Base-by-base conservation (phyloP, 2,113 vertebrate species). In the Thalassoma bifasciatum region DNA sequence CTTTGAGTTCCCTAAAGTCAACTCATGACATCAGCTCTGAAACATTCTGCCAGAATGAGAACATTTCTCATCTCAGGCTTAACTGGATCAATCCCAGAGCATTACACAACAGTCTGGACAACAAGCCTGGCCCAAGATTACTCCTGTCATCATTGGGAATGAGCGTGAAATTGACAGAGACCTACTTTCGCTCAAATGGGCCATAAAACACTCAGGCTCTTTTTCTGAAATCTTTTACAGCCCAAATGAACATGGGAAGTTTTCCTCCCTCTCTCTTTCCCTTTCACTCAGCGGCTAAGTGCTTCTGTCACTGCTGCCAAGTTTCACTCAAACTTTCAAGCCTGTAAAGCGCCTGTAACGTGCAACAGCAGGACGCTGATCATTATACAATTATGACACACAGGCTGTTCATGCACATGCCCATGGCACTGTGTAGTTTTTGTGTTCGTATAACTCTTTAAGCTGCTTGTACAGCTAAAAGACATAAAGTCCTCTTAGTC, bases 91-190 rank as follows among this genome's bases (percentile, higher is more conserved):
- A 71, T 70, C 76, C 61, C 65, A 84, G 57, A 22, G 36, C 7
- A 24, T 85, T 82, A 68, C 72, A 24, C 72, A 81, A 79, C 49
- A 40, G 67, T 63, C 65, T 77, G 75, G 59, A 84, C 44, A 47
- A 67, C 72, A 47, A 61, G 23, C 54, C 60, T 30, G 49, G 62
- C 38, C 65, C 47, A 1, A 16, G 56, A 83, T 86, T 58, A 66
- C 40, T 71, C 63, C 30, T 74, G 74, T 89, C 64, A 77, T 69
- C 75, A 1, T 19, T 49, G 47, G 38, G 60, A 84, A 54, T 46
- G 21, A 87, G 57, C 61, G 46, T 64, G 59, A 76, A 82, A 58
- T 70, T 71, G 38, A 77, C 30, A 73, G 63, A 89, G 82, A 85
- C 66, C 72, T 71, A 44, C 53, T 81, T 84, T 83, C 75, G 60